These are phyloP conservation scores for Corythucha ciliata DNA, from an alignment of 2,888 invertebrate species.

Conservation along the genomic window DNA sequence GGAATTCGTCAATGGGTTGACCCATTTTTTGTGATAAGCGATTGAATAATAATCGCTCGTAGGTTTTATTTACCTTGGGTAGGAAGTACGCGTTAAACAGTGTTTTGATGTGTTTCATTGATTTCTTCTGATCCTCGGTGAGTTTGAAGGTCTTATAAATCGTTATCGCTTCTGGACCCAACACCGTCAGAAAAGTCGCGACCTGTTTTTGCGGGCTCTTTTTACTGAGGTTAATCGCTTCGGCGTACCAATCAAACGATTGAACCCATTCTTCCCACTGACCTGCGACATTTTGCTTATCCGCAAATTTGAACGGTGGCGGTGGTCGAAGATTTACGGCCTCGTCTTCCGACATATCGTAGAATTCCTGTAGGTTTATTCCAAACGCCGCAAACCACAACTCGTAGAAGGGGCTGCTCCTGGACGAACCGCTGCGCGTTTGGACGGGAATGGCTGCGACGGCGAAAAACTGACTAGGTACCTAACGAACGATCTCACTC, in stretches of 20 bases:
- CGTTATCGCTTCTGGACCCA: conserved; percentile 1
- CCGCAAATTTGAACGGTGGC: conserved; percentile 1
- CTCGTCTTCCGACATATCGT: conserved; percentile 10
- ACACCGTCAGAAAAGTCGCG: conserved; percentile 17
- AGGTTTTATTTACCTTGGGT: conserved; percentile 8
- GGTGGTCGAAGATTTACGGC: conserved; percentile 5
- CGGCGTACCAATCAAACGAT: conserved; percentile 11
- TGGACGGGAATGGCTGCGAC: conserved; percentile 10
- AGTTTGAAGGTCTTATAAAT: conserved; percentile 11
- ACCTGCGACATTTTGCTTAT: neutral
- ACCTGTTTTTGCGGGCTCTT: conserved; percentile 15
- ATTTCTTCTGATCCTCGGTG: neutral
- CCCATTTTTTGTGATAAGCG: conserved; percentile 1
- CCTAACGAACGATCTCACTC: too few species aligned
- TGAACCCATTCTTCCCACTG: conserved; percentile 6
- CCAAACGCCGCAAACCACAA: conserved; percentile 13
- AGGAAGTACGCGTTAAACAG: neutral
- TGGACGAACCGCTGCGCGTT: conserved; percentile 14
- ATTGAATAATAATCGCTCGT: conserved; percentile 7
- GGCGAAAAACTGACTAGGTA: too few species aligned
- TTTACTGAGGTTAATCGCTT: conserved; percentile 2
- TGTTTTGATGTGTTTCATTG: neutral
- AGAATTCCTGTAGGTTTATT: conserved; percentile 7
- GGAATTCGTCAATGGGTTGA: conserved; percentile 10
- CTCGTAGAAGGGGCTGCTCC: conserved; percentile 12